phyloP scores from a whole-genome alignment of 2,888 invertebrate species.

The Mythimna ferrago region DNA sequence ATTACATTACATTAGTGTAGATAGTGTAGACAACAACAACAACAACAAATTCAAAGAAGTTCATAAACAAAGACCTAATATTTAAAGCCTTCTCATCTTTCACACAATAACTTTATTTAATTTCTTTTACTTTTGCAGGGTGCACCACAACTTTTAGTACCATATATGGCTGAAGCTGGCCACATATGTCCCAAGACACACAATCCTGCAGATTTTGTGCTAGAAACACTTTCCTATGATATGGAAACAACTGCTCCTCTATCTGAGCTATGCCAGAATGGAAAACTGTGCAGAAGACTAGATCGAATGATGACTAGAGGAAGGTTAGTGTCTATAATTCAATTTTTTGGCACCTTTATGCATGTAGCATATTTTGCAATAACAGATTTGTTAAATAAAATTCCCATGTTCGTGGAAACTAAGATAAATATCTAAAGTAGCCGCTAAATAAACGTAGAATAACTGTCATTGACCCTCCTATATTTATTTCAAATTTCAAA shows the following conservation, averaged over 20 bases:
- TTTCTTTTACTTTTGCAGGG: slow-evolving; percentile 89
- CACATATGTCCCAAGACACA: slow-evolving; percentile 94
- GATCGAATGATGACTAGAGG: slow-evolving; percentile 81
- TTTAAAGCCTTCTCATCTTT: background rate
- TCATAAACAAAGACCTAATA: too few relatives aligned
- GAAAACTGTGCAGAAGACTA: slow-evolving; percentile 80
- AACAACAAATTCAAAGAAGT: too few relatives aligned
- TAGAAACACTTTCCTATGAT: slow-evolving; percentile 81
- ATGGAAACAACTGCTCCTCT: slow-evolving; percentile 78
- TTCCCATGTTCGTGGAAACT: too few relatives aligned
- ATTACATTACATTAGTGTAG: too few relatives aligned
- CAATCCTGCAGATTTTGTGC: slow-evolving; percentile 94
- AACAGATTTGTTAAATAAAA: too few relatives aligned
- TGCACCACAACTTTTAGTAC: slow-evolving; percentile 92
- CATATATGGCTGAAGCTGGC: slow-evolving; percentile 92
- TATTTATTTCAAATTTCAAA: too few relatives aligned
- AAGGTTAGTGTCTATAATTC: slow-evolving; percentile 69
- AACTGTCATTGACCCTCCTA: too few relatives aligned
- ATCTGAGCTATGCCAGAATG: slow-evolving; percentile 84
- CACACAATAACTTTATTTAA: background rate
- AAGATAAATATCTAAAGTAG: too few relatives aligned
- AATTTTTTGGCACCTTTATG: too few relatives aligned
- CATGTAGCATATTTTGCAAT: too few relatives aligned
- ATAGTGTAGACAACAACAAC: too few relatives aligned
- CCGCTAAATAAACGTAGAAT: too few relatives aligned